Base-by-base conservation (phyloP, 2,797 vertebrate species). In the Cirrhinus mrigala region DNA sequence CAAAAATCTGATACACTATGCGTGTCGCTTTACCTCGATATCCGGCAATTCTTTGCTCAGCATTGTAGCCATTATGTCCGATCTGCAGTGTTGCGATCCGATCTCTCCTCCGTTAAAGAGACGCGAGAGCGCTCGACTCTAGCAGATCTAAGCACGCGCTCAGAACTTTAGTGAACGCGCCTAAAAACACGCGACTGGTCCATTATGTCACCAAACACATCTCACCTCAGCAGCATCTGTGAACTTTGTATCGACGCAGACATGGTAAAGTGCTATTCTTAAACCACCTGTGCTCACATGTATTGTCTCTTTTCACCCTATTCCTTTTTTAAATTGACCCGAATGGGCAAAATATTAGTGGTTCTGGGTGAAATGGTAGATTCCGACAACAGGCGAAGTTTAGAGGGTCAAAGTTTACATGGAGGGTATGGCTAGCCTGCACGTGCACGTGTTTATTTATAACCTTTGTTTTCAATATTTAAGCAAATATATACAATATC, bases 21-120 rank as follows among this genome's bases (percentile, higher is more conserved):
- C 20, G 18, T 81, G 14, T 69, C 20, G 24, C 60, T 66, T 90
- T 95, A 96, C 95, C 96, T 96, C 95, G 87, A 96, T 96, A 90
- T 96, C 95, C 91, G 92, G 91, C 4, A 94, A 86, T 90, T 96
- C 95, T 92, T 90, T 94, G 94, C 95, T 96, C 44, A 96, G 93
- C 91, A 93, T 87, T 5, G 90, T 86, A 78, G 94, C 93, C 95
- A 96, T 96, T 87, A 16, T 66, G 58, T 85, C 84, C 78, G 58
- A 62, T 15, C 3, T 50, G 83, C 40, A 24, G 52, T 37, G n/a
- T 8, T 68, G 15, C 33, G 64, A 85, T 64, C 76, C 54, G 46
- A 64, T 64, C 58, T 27, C 10, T 74, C 24, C 44, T n/a, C 24
- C 48, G 75, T 37, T 50, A 22, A 11, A 46, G 44, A 50, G 27